Evolutionary conservation across 1,140 invertebrate species (phyloP).

Genomic region (Macrocentrus cingulum): DNA sequence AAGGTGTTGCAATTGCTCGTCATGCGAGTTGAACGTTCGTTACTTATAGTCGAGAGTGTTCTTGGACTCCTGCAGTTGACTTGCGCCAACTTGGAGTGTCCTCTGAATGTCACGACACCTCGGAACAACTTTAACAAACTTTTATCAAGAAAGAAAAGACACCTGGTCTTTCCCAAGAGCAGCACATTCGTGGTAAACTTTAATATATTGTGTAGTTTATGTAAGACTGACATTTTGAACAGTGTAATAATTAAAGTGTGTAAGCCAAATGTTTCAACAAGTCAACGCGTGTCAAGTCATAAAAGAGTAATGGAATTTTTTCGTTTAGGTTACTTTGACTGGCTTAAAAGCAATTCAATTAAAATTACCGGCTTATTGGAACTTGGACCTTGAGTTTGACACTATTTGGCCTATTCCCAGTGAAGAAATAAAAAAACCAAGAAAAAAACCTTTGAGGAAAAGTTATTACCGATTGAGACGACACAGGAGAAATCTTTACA

Average conservation of each 20-base stretch:
- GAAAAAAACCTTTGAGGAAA: slow-evolving; percentile 16
- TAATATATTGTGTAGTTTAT: too few species aligned
- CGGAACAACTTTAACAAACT: slow-evolving; percentile 13
- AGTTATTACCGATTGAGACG: slow-evolving; percentile 34
- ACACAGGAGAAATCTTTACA: slow-evolving; percentile 51
- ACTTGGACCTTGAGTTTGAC: slow-evolving; percentile 50
- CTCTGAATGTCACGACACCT: slow-evolving; percentile 15
- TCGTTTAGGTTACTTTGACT: slow-evolving; percentile 41
- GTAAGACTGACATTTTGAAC: too few species aligned
- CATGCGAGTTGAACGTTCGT: slow-evolving; percentile 30
- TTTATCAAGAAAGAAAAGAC: slow-evolving; percentile 55
- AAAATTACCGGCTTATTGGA: slow-evolving; percentile 44
- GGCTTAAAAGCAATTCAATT: slow-evolving; percentile 47
- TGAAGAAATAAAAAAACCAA: slow-evolving; percentile 12
- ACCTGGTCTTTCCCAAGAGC: slow-evolving; percentile 62
- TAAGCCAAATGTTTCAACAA: too few species aligned
- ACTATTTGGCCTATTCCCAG: slow-evolving; percentile 51
- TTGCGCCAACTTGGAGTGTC: slow-evolving; percentile 15
- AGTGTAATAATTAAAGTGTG: too few species aligned
- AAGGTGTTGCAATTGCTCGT: slow-evolving; percentile 15
- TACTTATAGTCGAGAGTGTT: slow-evolving; percentile 29
- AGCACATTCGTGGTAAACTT: slow-evolving; percentile 62
- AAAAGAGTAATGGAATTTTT: background rate
- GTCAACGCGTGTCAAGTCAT: too few species aligned
- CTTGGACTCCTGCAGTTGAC: slow-evolving; percentile 20